These are phyloP conservation scores for Rhizomys pruinosus DNA, from an alignment of 2,113 vertebrate genomes.

Conservation along the genomic window DNA sequence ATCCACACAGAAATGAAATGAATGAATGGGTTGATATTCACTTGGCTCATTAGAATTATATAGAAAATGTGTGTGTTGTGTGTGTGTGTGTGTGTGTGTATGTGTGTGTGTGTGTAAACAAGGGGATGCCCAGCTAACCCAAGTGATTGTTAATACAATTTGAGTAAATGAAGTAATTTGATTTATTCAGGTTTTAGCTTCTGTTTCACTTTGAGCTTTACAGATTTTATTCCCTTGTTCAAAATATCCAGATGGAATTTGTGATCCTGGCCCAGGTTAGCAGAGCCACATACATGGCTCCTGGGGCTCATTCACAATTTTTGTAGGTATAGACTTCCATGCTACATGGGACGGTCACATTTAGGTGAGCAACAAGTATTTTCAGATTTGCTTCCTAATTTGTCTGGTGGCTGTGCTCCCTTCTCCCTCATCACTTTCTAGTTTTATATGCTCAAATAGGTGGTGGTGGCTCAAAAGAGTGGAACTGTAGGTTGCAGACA, in stretches of 20 bases:
- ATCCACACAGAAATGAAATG: conserved; percentile 5
- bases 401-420: background rate
- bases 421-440: background rate
- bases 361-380: conserved; percentile 12
- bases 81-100: background rate
- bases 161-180: conserved; percentile 36
- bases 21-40: conserved; percentile 27
- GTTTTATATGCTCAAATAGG: background rate
- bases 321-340: background rate
- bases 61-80: background rate
- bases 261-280: background rate
- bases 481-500: background rate
- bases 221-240: conserved; percentile 4
- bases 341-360: background rate
- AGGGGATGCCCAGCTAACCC: background rate
- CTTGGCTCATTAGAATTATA: conserved; percentile 21
- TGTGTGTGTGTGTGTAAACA: background rate
- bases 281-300: background rate
- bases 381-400: conserved; percentile 44
- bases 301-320: conserved; percentile 30
- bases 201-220: conserved; percentile 26
- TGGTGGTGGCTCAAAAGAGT: conserved; percentile 14
- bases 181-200: conserved; percentile 34
- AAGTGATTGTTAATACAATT: conserved; percentile 23
- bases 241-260: background rate